Conservation (phyloP, 2,113 vertebrate species). For the Microcebus tavaratra region DNA sequence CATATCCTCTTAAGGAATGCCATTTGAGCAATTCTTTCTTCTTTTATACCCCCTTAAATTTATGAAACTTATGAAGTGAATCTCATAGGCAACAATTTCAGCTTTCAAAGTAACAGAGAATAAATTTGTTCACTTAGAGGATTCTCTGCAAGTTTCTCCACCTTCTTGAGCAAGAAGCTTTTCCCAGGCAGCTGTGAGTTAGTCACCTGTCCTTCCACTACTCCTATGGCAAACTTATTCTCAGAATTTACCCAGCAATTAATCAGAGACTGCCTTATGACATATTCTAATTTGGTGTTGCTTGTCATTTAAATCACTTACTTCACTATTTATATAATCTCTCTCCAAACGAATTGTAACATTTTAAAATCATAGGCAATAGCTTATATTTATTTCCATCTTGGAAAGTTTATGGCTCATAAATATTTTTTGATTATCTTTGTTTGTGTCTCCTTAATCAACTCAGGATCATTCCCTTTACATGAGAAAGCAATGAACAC, state of each 20-base stretch:
- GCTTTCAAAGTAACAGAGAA: constrained; percentile 49
- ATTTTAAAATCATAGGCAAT: background rate
- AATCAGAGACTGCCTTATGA: background rate
- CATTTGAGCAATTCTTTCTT: constrained; percentile 63
- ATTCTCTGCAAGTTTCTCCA: background rate
- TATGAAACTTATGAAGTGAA: constrained; percentile 35
- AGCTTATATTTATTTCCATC: background rate
- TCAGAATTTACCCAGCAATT: background rate
- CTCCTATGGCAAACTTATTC: background rate
- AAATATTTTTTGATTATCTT: background rate
- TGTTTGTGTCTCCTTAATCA: background rate
- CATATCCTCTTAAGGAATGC: constrained; percentile 54
- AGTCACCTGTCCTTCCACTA: background rate
- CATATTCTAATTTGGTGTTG: background rate
- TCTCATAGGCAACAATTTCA: constrained; percentile 13
- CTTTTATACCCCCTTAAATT: constrained; percentile 16
- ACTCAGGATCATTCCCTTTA: background rate
- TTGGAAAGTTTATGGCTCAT: background rate
- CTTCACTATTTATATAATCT: background rate
- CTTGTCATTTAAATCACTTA: background rate
- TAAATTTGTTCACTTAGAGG: constrained; percentile 39
- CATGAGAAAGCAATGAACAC: background rate
- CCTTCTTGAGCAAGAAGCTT: background rate
- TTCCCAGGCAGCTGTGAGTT: background rate
- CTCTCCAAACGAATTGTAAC: background rate